Conservation (phyloP, 2,113 vertebrate species). For the Festucalex cinctus region DNA sequence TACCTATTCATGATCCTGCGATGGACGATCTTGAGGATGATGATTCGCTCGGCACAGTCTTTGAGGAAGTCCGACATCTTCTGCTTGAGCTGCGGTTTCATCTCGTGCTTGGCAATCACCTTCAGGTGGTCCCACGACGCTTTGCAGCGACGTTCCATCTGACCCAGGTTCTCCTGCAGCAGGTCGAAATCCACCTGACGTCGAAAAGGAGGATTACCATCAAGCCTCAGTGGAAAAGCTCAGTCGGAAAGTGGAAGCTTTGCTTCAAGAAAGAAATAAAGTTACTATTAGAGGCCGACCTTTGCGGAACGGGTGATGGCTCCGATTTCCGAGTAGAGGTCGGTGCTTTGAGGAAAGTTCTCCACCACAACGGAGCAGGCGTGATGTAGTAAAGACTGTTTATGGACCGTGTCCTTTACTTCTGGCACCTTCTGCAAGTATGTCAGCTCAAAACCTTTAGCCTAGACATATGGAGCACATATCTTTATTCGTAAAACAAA, state of each 20-base stretch:
- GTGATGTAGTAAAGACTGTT: constrained; percentile 94
- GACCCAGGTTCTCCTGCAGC: constrained; percentile 91
- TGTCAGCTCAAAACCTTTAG: constrained; percentile 95
- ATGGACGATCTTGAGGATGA: constrained; percentile 95
- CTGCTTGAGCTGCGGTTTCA: constrained; percentile 90
- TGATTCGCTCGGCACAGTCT: constrained; percentile 92
- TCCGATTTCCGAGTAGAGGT: constrained; percentile 96
- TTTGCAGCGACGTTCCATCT: constrained; percentile 94
- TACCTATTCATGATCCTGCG: constrained; percentile 95
- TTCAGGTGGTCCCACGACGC: constrained; percentile 98
- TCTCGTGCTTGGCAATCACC: constrained; percentile 95
- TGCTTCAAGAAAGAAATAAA: neutral
- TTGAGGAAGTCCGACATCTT: constrained; percentile 97
- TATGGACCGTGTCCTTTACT: constrained; percentile 96
- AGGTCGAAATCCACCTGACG: constrained; percentile 94
- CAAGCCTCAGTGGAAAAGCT: neutral
- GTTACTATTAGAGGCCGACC: neutral
- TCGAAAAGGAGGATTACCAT: neutral
- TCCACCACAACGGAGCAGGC: constrained; percentile 89
- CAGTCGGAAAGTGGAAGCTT: neutral
- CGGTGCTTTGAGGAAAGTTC: constrained; percentile 90
- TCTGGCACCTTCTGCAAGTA: constrained; percentile 98
- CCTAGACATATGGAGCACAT: constrained; percentile 65
- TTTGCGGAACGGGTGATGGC: constrained; percentile 94
- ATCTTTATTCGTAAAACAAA: neutral